phyloP scores from a whole-genome alignment of 1,140 invertebrate species.

The Octopus sinensis region DNA sequence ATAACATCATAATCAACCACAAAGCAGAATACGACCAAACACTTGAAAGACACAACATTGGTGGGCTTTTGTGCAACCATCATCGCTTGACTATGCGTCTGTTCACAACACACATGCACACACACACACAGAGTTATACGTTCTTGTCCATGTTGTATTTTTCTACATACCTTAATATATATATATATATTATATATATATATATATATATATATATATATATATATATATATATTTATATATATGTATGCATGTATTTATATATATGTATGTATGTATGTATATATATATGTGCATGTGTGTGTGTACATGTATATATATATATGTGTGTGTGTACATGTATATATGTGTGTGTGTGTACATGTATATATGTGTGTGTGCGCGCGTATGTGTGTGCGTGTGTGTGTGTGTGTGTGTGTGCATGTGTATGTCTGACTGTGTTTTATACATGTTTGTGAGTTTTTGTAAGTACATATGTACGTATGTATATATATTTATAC shows the following conservation, averaged over 20 bases:
- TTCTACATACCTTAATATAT: no score
- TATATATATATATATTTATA: slow-evolving; percentile 1
- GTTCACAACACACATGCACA: no score
- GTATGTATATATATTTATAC: no score
- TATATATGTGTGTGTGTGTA: not conserved
- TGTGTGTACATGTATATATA: not conserved
- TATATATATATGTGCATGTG: not conserved
- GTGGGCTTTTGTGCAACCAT: no score
- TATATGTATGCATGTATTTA: not conserved
- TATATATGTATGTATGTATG: not conserved
- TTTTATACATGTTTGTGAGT: no score
- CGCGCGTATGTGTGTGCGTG: not conserved
- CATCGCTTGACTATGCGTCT: no score
- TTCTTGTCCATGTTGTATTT: no score
- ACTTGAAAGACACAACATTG: no score
- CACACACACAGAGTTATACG: no score
- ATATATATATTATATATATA: not conserved
- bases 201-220: not conserved
- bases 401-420: slow-evolving; percentile 7
- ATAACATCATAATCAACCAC: no score
- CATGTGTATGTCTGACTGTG: not conserved
- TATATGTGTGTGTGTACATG: not conserved
- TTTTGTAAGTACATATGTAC: no score
- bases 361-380: not conserved
- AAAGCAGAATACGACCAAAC: no score